Conservation (phyloP, 2,113 vertebrate species). For the Gobiocypris rarus region DNA sequence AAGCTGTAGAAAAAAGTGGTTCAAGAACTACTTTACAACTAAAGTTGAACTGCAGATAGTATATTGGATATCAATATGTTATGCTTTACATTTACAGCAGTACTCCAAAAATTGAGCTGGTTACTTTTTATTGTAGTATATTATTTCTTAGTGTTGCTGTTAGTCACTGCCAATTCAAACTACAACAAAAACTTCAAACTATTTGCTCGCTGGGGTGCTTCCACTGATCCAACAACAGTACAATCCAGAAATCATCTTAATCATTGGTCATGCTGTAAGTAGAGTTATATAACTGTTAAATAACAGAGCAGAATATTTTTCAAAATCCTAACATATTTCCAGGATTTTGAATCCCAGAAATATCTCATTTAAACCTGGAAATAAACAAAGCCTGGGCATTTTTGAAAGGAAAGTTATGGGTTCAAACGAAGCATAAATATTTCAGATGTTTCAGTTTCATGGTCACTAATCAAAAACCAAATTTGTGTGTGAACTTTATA, state of each 20-base stretch:
- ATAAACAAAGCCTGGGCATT: not conserved
- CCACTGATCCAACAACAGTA: not conserved
- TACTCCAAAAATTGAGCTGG: conserved; percentile 27
- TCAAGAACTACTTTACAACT: conserved; percentile 29
- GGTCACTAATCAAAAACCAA: too few relatives aligned
- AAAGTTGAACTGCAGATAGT: conserved; percentile 8
- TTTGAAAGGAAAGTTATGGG: too few relatives aligned
- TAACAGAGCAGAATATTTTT: not conserved
- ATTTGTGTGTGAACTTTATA: too few relatives aligned
- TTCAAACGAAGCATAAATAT: too few relatives aligned
- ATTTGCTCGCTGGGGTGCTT: not conserved
- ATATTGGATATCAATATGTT: conserved; percentile 44
- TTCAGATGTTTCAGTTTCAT: too few relatives aligned
- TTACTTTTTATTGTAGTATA: conserved; percentile 40
- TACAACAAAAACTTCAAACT: not conserved
- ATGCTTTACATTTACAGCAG: conserved; percentile 42
- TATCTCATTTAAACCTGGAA: not conserved
- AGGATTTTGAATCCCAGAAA: not conserved
- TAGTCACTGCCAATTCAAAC: not conserved
- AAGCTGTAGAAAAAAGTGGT: conserved; percentile 39
- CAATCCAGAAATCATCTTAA: not conserved
- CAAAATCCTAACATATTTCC: not conserved
- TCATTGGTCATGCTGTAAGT: not conserved
- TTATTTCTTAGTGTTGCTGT: conserved; percentile 6
- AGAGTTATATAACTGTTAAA: not conserved